Conservation (phyloP, 1,140 invertebrate species). For the Ceratosolen solmsi region DNA sequence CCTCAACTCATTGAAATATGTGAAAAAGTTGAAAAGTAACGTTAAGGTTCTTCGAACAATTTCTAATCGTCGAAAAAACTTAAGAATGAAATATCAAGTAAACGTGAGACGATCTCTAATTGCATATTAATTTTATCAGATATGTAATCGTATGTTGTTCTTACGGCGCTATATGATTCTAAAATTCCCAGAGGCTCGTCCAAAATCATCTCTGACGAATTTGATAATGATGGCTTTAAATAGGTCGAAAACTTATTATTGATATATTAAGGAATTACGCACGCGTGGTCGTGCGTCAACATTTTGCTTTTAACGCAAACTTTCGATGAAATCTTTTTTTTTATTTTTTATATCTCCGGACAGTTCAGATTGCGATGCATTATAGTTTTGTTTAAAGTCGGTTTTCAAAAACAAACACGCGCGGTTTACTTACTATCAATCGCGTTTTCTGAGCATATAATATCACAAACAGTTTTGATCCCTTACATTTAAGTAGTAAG, state of each 20-base stretch:
- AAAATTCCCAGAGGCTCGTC: conserved; percentile 28
- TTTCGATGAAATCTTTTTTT: not conserved
- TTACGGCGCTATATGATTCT: no score
- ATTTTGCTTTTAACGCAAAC: not conserved
- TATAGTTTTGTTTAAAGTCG: conserved; percentile 17
- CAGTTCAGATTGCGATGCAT: not conserved
- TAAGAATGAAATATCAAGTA: not conserved
- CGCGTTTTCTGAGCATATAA: not conserved
- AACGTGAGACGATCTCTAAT: not conserved
- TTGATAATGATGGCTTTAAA: conserved; percentile 28
- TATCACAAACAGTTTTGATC: not conserved
- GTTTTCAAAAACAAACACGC: conserved; percentile 4
- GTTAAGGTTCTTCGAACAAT: not conserved
- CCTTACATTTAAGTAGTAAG: not conserved
- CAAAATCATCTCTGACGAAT: conserved; percentile 22
- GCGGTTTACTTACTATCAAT: not conserved
- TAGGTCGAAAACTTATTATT: conserved; percentile 4
- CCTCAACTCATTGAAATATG: not conserved
- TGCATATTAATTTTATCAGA: conserved; percentile 20
- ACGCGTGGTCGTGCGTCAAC: not conserved
- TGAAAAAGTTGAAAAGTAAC: conserved; percentile 1
- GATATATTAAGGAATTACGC: not conserved
- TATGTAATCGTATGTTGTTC: not conserved
- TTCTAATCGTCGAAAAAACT: conserved; percentile 1
- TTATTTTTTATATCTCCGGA: not conserved